Base-by-base conservation (phyloP, 2,888 invertebrate species). In the Griposia aprilina region DNA sequence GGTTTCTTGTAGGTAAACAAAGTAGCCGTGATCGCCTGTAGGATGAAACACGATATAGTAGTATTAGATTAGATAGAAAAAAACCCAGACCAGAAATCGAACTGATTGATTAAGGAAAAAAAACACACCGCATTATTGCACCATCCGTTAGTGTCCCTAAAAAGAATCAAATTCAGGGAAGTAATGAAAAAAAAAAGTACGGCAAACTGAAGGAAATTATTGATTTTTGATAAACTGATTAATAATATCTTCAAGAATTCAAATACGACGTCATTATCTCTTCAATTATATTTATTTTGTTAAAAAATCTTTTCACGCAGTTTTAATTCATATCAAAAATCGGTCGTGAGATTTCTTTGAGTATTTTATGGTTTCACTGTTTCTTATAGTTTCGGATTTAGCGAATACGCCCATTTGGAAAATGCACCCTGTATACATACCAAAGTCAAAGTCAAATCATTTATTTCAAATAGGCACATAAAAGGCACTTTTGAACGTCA, bases 11-110 rank as follows among this genome's bases (percentile, higher is more conserved):
- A 97, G 97, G 92, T 97, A 98, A 0, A 98, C 97, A 93, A 98
- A 98, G 94, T 98, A 98, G 15, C 98, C 98, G 93, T 94, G 94
- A 87, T 98, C 98, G 3, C 97, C 98, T 98, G 92, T 0, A 10
- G 13, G 0, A 63, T 8, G 5, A 50, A 36, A 45, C 20, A 23
- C 10, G 20, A 45, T 65, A 15, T 65, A 36, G 41, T 10, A 55
- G 10, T n/a, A 57, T 57, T 11, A 0, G 57, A 57, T n/a, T n/a
- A 11, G n/a, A n/a, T n/a, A n/a, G 1, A 13, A 11, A 41, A 6
- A 5, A 41, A 41, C 7, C 41, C 7, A 41, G 5, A 6, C 45
- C 10, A 10, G 45, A 10, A 10, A 10, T 45, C 45, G 45, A 45
- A 45, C 45, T 45, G 10, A 10, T 45, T 45, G 8, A 45, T 45